Evolutionary conservation across 2,888 invertebrate genomes (phyloP), one percentile per base, ranked within the genome.

Genomic region (Melangyna quadrimaculata): DNA sequence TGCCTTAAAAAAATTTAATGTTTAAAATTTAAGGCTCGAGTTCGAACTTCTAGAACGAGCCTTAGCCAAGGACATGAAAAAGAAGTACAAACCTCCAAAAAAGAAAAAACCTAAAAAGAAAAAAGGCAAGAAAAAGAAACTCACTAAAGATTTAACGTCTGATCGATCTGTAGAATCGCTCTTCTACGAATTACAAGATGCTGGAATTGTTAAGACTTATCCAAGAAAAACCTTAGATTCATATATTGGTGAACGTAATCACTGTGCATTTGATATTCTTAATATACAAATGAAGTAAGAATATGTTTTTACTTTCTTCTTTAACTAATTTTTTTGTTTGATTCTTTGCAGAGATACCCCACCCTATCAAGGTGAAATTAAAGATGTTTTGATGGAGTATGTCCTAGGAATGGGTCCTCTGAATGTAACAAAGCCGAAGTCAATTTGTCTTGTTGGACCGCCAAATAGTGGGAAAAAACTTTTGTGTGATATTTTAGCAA

Each of bases 401-500:
- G 75, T 91, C 81, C 40, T 91, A 17, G 92, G 92, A 22, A 90
- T 92, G 90, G 92, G 92, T 40, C 90, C 90, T 37, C 88, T 92
- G 17, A 86, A 89, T 67, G 90, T 93, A 88, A 88, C 90, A 3
- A 93, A 92, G 87, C 92, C 93, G 0, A 93, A 93, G 89, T 95
- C 95, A 0, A 92, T 96, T 12, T 91, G 95, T 69, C 93, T 97
- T 35, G 93, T 94, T 72, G 96, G 96, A 0, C 94, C 96, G 0
- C 90, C 93, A 0, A 93, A 94, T 59, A 93, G 93, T 87, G 96
- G 96, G 0, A 96, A 96, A 90, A 94, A 94, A 87, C 92, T 95
- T 88, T 90, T 97, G 22, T 94, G 95, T 0, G 93, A 95, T 87
- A 95, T 95, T 0, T 93, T 97, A 57, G 95, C 95, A 87, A 94